Evolutionary conservation across 2,113 vertebrate species (phyloP).

Genomic region (Pelusios castaneus): DNA sequence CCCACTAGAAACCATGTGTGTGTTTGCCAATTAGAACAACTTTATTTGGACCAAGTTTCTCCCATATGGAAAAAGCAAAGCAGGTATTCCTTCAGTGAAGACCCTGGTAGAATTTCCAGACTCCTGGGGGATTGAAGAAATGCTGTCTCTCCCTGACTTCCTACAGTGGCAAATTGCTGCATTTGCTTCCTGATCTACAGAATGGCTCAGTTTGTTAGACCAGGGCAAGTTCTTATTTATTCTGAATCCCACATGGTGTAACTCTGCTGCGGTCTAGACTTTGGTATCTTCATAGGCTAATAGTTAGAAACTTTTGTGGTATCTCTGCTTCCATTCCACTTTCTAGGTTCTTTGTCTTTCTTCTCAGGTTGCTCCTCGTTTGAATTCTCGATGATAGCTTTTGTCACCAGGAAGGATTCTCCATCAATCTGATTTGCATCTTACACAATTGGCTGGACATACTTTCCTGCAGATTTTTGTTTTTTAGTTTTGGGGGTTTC

Average conservation of each 20-base stretch:
- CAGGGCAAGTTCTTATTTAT: rapidly evolving
- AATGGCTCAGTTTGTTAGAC: rapidly evolving
- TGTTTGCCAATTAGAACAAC: not conserved
- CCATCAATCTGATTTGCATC: conserved; percentile 62
- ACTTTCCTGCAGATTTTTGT: not conserved
- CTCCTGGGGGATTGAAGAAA: not conserved
- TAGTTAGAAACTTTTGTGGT: rapidly evolving
- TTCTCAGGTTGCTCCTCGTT: conserved; percentile 90
- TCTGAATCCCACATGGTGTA: rapidly evolving
- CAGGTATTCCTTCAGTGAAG: rapidly evolving
- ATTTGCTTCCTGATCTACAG: rapidly evolving
- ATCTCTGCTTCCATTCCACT: not conserved
- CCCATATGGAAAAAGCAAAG: not conserved
- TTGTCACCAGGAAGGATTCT: not conserved
- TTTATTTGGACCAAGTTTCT: not conserved
- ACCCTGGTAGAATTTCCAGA: not conserved
- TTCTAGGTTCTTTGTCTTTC: not conserved
- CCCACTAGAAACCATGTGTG: not conserved
- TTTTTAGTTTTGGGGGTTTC: not conserved
- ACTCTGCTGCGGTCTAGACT: not conserved
- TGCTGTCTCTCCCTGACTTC: rapidly evolving
- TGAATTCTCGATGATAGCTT: conserved; percentile 95
- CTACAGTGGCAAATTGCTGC: rapidly evolving
- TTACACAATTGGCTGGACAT: not conserved
- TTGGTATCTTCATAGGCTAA: rapidly evolving